These are phyloP conservation scores for Lepidocolaptes lacrymiger DNA, from an alignment of 2,797 vertebrate genomes.

Conservation along the genomic window DNA sequence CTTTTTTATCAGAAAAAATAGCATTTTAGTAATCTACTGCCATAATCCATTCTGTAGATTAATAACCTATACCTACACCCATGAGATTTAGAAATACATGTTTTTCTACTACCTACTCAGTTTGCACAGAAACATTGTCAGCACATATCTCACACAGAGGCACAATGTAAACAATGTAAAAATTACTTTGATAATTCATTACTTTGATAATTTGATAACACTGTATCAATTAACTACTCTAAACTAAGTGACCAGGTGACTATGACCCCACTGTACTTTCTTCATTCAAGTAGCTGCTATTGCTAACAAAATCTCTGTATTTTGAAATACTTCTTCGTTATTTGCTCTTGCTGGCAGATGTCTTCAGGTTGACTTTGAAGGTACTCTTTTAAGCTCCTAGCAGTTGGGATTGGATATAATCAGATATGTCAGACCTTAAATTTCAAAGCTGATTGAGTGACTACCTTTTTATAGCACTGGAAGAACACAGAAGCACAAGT, in stretches of 20 bases:
- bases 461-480: not conserved
- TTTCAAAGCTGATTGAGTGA: not conserved
- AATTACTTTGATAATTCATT: not conserved
- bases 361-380: not conserved
- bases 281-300: not conserved
- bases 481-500: not conserved
- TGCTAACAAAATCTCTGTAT: not conserved
- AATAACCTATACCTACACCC: not conserved
- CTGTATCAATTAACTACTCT: not conserved
- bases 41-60: not conserved
- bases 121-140: not conserved
- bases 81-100: not conserved
- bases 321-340: not conserved
- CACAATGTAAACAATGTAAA: not conserved
- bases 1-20: not conserved
- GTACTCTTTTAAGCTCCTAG: not conserved
- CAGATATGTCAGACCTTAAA: not conserved
- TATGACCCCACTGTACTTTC: not conserved
- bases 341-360: not conserved
- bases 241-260: not conserved
- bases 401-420: not conserved
- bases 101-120: not conserved
- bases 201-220: not conserved
- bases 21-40: not conserved
- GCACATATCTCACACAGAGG: not conserved